phyloP scores from a whole-genome alignment of 2,888 invertebrate genomes.

The Chrysopilus asiliformis region DNA sequence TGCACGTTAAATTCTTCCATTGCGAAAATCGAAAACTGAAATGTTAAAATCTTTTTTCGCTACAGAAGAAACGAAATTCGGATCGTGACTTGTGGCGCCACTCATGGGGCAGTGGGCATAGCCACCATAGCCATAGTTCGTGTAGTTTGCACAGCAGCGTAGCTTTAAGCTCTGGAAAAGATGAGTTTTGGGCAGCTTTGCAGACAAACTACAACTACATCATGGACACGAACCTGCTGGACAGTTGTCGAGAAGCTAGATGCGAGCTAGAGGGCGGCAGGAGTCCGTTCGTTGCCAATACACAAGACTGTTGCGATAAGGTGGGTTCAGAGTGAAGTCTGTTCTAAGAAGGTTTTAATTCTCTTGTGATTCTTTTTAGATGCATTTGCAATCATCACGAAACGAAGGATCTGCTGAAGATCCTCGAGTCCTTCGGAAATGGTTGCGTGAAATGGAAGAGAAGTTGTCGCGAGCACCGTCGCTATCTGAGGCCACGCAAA shows the following conservation, averaged over 20 bases:
- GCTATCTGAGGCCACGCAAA: conserved; percentile 54
- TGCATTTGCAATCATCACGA: conserved; percentile 24
- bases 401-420: conserved; percentile 29
- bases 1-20: neutral
- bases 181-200: conserved; percentile 85
- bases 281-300: conserved; percentile 20
- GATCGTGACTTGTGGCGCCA: conserved; percentile 57
- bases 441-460: conserved; percentile 78
- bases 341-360: conserved; percentile 5
- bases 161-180: conserved; percentile 42
- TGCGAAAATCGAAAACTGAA: neutral
- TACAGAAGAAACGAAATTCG: conserved; percentile 38
- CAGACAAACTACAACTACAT: conserved; percentile 87
- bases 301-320: conserved; percentile 24
- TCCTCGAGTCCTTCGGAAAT: conserved; percentile 52
- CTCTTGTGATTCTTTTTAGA: conserved; percentile 23
- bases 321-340: conserved; percentile 19
- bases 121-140: conserved; percentile 47
- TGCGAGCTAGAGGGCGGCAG: conserved; percentile 30
- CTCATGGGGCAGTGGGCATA: conserved; percentile 60
- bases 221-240: conserved; percentile 88
- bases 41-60: conserved; percentile 7
- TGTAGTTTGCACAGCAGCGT: conserved; percentile 32
- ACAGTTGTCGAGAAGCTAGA: conserved; percentile 59
- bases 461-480: conserved; percentile 56